These are phyloP conservation scores for Blastobasis lacticolella DNA, from an alignment of 2,888 invertebrate species.

Conservation along the genomic window DNA sequence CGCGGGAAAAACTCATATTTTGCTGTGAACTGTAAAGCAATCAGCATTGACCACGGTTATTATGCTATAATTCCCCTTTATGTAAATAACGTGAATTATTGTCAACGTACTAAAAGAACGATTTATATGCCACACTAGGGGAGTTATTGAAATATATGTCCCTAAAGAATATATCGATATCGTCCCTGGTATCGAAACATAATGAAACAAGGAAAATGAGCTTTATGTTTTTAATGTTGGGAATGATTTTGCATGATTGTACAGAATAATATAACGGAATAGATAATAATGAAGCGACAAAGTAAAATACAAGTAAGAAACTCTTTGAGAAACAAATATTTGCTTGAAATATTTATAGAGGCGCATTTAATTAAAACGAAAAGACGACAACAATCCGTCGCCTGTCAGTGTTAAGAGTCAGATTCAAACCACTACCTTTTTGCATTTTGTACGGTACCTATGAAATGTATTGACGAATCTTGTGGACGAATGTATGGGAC, in stretches of 20 bases:
- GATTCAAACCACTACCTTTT: too few species aligned
- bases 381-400: too few species aligned
- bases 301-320: constrained; percentile 46
- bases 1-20: too few species aligned
- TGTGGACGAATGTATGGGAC: too few species aligned
- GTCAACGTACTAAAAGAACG: constrained; percentile 60
- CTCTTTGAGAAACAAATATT: too few species aligned
- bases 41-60: too few species aligned
- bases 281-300: constrained; percentile 28
- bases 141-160: constrained; percentile 70
- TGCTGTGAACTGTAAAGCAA: too few species aligned
- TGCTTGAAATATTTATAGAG: too few species aligned
- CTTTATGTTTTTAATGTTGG: constrained; percentile 29
- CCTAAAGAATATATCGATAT: constrained; percentile 59
- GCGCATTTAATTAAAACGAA: too few species aligned
- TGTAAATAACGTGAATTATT: constrained; percentile 60
- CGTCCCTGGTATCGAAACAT: constrained; percentile 30
- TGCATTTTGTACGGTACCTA: too few species aligned
- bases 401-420: too few species aligned
- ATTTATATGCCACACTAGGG: constrained; percentile 59
- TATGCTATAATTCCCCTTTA: neutral
- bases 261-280: constrained; percentile 41
- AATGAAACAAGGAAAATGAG: constrained; percentile 28
- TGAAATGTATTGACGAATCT: too few species aligned
- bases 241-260: constrained; percentile 25